These are phyloP conservation scores for Operophtera brumata DNA, from an alignment of 2,888 invertebrate genomes.

Conservation along the genomic window DNA sequence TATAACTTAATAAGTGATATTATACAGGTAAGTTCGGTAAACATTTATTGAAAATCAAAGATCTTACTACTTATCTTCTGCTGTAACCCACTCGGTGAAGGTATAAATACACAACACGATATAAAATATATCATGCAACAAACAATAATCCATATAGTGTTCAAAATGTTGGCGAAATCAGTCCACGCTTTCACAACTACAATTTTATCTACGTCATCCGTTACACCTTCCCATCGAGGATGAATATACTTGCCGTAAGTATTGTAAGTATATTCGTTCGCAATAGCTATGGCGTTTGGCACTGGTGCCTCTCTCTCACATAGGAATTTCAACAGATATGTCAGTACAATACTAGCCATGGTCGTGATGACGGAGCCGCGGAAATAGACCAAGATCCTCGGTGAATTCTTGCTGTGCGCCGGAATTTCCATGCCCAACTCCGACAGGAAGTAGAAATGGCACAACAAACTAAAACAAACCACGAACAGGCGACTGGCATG, in stretches of 20 bases:
- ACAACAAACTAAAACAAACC: conserved; percentile 26
- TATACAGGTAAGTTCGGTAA: too few species aligned
- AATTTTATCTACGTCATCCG: neutral
- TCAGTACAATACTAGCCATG: conserved; percentile 9
- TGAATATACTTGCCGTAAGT: conserved; percentile 11
- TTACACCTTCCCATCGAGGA: conserved; percentile 15
- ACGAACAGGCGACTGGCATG: conserved; percentile 24
- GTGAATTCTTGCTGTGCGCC: conserved; percentile 26
- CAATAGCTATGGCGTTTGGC: conserved; percentile 7
- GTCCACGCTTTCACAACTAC: conserved; percentile 22
- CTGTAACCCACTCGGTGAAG: conserved; percentile 2
- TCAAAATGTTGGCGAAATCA: conserved; percentile 25
- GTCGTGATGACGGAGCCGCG: conserved; percentile 32
- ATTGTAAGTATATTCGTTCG: conserved; percentile 18
- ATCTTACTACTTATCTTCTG: neutral
- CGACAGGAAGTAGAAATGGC: conserved; percentile 32
- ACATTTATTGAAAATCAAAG: conserved; percentile 10
- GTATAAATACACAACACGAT: conserved; percentile 11
- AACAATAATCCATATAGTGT: conserved; percentile 16
- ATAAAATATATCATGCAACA: conserved; percentile 18
- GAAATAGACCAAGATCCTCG: conserved; percentile 30
- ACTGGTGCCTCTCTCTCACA: conserved; percentile 8
- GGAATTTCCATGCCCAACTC: conserved; percentile 27
- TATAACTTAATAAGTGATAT: too few species aligned
- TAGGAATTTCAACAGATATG: conserved; percentile 13